These are phyloP conservation scores for Nasonia oneida DNA, from an alignment of 2,888 invertebrate species.

Conservation along the genomic window DNA sequence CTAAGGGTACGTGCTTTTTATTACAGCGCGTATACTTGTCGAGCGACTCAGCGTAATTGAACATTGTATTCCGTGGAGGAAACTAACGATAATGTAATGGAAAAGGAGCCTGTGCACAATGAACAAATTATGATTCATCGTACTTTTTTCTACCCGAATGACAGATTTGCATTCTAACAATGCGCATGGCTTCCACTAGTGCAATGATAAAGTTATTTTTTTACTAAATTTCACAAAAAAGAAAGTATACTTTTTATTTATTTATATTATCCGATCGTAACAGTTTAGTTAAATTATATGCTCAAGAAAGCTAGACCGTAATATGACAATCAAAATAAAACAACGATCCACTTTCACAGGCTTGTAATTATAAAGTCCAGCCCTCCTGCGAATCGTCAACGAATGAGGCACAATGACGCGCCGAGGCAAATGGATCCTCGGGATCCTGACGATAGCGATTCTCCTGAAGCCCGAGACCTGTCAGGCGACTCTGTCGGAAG, in stretches of 20 bases:
- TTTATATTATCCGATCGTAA: no score
- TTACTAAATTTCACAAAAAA: no score
- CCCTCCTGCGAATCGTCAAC: slow-evolving; percentile 60
- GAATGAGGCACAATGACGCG: slow-evolving; percentile 74
- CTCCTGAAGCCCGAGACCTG: neutral
- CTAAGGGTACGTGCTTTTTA: neutral
- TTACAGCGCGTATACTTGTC: neutral
- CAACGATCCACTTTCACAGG: neutral
- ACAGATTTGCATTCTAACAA: no score
- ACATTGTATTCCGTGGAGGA: neutral
- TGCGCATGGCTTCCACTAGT: no score
- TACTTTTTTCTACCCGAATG: no score
- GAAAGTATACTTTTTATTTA: no score
- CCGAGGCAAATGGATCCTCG: slow-evolving; percentile 70
- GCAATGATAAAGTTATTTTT: no score
- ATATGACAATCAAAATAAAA: no score
- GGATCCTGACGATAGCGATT: slow-evolving; percentile 70
- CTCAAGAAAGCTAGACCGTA: no score
- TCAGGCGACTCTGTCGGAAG: neutral
- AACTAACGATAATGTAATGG: neutral
- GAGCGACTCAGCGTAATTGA: neutral
- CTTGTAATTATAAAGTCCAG: no score
- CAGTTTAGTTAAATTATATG: no score
- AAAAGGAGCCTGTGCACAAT: neutral
- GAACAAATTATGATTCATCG: neutral